Evolutionary conservation across 1,140 invertebrate species (phyloP).

Genomic region (Heliconius nattereri): DNA sequence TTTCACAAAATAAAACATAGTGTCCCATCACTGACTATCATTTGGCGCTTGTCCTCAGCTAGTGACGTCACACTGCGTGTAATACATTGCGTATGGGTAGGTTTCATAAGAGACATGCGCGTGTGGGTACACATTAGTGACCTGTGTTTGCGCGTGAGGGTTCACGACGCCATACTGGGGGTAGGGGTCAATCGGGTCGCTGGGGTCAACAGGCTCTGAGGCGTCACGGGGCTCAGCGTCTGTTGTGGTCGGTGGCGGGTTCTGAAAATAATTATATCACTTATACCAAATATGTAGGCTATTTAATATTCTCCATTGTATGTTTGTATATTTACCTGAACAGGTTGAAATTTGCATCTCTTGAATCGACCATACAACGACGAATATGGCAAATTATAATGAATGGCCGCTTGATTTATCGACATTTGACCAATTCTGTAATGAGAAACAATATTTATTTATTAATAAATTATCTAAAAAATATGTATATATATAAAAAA

Average conservation of each 20-base stretch:
- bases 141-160: conserved; percentile 8
- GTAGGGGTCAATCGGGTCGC: conserved; percentile 11
- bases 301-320: too few species aligned
- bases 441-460: conserved; percentile 14
- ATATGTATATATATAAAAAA: too few species aligned
- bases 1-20: neutral
- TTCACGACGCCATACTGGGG: conserved; percentile 21
- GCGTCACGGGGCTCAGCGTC: neutral
- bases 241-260: conserved; percentile 23
- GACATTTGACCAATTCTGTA: conserved; percentile 93
- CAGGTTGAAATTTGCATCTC: conserved; percentile 82
- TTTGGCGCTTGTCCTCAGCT: conserved; percentile 51
- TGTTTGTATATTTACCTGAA: conserved; percentile 48
- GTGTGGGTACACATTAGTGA: neutral
- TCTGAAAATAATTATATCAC: conserved; percentile 18
- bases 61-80: conserved; percentile 51
- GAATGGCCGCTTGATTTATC: conserved; percentile 95
- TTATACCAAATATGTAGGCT: too few species aligned
- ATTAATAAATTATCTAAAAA: neutral
- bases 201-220: conserved; percentile 14
- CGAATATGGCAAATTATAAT: conserved; percentile 94
- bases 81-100: conserved; percentile 43
- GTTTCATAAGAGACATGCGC: neutral
- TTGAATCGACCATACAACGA: conserved; percentile 94
- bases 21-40: neutral